phyloP scores from a whole-genome alignment of 2,888 invertebrate genomes.

The Plebejus anna region DNA sequence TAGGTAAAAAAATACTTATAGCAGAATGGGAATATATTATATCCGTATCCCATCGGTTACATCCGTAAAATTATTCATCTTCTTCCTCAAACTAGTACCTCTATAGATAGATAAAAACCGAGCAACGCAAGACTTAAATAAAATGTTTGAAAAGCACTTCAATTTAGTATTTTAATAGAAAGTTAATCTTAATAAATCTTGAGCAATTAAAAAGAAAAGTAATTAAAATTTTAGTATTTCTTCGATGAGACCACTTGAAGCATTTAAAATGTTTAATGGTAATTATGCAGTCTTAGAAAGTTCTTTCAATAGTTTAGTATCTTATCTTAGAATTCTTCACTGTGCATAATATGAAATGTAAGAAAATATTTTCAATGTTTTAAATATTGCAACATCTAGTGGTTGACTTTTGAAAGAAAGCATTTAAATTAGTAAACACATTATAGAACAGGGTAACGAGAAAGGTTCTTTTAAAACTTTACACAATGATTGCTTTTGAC shows the following conservation, averaged over 20 bases:
- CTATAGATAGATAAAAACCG: neutral
- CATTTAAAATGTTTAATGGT: constrained; percentile 1
- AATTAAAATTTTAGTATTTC: neutral
- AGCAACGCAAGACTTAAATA: neutral
- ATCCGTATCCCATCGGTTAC: too few relatives aligned
- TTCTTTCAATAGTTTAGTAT: neutral
- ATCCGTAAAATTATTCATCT: too few relatives aligned
- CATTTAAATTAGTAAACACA: neutral
- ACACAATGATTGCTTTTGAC: too few relatives aligned
- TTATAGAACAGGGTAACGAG: neutral
- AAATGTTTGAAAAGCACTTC: neutral
- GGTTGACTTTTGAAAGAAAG: too few relatives aligned
- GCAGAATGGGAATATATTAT: too few relatives aligned
- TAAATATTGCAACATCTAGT: neutral
- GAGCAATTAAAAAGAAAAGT: neutral
- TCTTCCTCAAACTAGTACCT: neutral
- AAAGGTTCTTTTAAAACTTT: too few relatives aligned
- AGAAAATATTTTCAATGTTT: neutral
- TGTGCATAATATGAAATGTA: neutral
- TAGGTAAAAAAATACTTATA: too few relatives aligned
- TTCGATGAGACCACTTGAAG: neutral
- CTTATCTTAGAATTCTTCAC: neutral
- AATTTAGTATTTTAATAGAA: neutral
- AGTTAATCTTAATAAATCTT: neutral
- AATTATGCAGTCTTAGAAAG: neutral